Conservation (phyloP, 2,797 vertebrate species). For the Acanthopagrus latus region DNA sequence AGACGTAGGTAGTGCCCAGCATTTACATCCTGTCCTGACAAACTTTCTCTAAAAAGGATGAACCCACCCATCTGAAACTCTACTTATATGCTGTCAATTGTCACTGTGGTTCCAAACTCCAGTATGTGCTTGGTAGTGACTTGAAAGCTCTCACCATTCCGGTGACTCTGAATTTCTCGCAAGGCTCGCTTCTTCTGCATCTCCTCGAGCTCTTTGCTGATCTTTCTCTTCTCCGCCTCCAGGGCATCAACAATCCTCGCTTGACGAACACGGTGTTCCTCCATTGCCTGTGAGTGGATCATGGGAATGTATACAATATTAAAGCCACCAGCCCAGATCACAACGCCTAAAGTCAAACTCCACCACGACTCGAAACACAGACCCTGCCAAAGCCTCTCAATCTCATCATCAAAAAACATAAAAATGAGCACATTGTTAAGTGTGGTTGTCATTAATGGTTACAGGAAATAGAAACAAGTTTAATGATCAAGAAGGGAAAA, state of each 20-base stretch:
- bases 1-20: background rate
- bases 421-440: no score
- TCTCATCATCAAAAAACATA: slow-evolving; percentile 41
- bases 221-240: slow-evolving; percentile 94
- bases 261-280: slow-evolving; percentile 90
- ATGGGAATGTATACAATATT: slow-evolving; percentile 48
- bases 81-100: slow-evolving; percentile 2
- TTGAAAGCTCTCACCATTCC: slow-evolving; percentile 71
- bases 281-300: slow-evolving; percentile 86
- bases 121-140: background rate
- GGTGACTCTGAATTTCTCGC: slow-evolving; percentile 69
- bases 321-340: slow-evolving; percentile 45
- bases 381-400: slow-evolving; percentile 15
- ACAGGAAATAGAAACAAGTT: background rate
- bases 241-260: slow-evolving; percentile 93
- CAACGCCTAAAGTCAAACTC: slow-evolving; percentile 30
- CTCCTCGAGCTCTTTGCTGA: slow-evolving; percentile 89
- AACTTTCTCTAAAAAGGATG: background rate
- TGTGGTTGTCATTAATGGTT: slow-evolving; percentile 23
- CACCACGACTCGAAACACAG: slow-evolving; percentile 23
- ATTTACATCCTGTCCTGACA: background rate
- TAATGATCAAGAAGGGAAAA: slow-evolving; percentile 5
- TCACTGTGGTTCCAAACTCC: background rate
- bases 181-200: slow-evolving; percentile 81
- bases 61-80: slow-evolving; percentile 15